Base-by-base conservation (phyloP, 1,140 invertebrate species). In the Pachypeltis micranthus region DNA sequence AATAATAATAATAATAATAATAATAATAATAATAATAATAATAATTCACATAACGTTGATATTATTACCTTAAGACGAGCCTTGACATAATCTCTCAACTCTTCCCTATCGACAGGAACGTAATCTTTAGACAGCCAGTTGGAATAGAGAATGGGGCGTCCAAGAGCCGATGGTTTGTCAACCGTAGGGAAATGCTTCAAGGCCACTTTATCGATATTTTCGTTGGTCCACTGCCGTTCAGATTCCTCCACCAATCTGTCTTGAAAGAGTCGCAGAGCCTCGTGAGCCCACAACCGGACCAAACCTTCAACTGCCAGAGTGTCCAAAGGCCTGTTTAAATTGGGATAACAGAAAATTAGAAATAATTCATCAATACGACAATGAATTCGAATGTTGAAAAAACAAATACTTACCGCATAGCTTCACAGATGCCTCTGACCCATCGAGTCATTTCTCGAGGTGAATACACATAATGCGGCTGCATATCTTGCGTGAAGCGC, bases 51-150 rank as follows among this genome's bases (percentile, higher is more conserved):
- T n/a, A n/a, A n/a, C n/a, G n/a, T n/a, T n/a, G n/a, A n/a, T n/a
- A n/a, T n/a, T n/a, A n/a, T n/a, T n/a, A 68, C 86, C 80, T 96
- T 98, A 0, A 99, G 80, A 65, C 97, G 83, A 54, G 96, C 96
- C 71, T 94, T 91, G 23, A 97, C 93, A 73, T 99, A 99, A 72
- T 98, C 93, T 25, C 95, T 79, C 2, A 99, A 78, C 73, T 96
- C 90, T 73, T 98, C 91, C 69, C 93, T 84, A 63, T 95, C 89
- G 1, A 99, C 96, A 0, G 97, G 95, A 34, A 96, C 81, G 71
- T 99, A 99, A 75, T 99, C 93, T 76, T 98, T 99, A 27, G 91
- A 93, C 7, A 99, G 77, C 97, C 97, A 99, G 74, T 98, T 99
- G 69, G 92, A 96, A 79, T 98, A 99, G 2, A 99, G 77, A 68